Conservation (phyloP, 2,888 invertebrate species). For the Hirtodrosophila duncani region DNA sequence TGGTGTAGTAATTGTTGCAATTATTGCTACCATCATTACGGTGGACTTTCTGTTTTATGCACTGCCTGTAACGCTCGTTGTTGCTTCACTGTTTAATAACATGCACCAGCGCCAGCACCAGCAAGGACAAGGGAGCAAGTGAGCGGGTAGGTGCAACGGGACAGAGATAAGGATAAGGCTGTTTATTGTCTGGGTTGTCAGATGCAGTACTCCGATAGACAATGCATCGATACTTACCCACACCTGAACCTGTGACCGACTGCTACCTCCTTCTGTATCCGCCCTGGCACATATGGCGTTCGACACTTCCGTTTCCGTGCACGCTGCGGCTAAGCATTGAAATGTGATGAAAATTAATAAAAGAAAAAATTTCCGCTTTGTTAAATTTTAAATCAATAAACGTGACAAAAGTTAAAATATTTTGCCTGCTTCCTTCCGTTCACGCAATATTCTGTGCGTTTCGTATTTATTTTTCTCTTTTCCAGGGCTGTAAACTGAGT, state of each 20-base stretch:
- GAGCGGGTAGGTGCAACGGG: conserved; percentile 50
- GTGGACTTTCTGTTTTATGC: too few relatives aligned
- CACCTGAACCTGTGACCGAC: too few relatives aligned
- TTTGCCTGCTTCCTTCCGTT: conserved; percentile 53
- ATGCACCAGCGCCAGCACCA: too few relatives aligned
- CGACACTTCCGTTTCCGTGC: conserved; percentile 69
- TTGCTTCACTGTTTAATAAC: conserved; percentile 39
- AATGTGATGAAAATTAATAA: conserved; percentile 33
- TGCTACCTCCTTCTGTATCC: conserved; percentile 5
- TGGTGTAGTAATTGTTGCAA: conserved; percentile 45
- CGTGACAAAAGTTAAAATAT: conserved; percentile 70
- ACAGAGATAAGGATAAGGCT: conserved; percentile 1
- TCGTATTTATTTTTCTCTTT: too few relatives aligned
- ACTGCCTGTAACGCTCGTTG: conserved; percentile 33
- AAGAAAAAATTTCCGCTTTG: conserved; percentile 18
- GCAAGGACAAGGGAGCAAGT: conserved; percentile 56
- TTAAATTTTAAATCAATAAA: conserved; percentile 49
- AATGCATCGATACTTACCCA: too few relatives aligned
- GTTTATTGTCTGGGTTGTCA: too few relatives aligned
- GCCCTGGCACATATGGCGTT: conserved; percentile 57
- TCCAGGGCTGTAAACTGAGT: neutral
- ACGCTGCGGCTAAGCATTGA: conserved; percentile 47
- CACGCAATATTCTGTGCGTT: conserved; percentile 11
- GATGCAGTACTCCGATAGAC: too few relatives aligned
- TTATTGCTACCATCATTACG: conserved; percentile 58